Evolutionary conservation across 2,888 invertebrate species (phyloP).

Genomic region (Drosophila histrio): DNA sequence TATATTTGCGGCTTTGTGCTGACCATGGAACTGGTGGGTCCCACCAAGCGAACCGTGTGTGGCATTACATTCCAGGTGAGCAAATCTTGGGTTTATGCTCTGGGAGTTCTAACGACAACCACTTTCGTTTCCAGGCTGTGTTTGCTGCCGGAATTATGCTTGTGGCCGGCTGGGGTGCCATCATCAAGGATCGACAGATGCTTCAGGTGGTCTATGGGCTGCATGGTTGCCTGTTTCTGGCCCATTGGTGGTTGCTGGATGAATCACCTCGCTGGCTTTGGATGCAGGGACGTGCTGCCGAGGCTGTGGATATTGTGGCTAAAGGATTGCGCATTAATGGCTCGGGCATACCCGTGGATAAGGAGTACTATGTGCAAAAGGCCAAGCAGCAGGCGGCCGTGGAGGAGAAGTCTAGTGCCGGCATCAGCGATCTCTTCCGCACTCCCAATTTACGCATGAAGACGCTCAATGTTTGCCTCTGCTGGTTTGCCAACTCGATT

Average conservation of each 20-base stretch:
- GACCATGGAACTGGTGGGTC: conserved; percentile 93
- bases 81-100: neutral
- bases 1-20: conserved; percentile 85
- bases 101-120: neutral
- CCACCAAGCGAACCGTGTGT: conserved; percentile 91
- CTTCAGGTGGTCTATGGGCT: conserved; percentile 92
- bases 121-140: conserved; percentile 85
- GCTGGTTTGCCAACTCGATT: conserved; percentile 95
- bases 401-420: conserved; percentile 85
- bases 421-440: conserved; percentile 90
- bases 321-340: conserved; percentile 91
- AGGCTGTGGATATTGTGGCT: conserved; percentile 90
- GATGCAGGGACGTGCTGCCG: conserved; percentile 90
- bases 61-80: conserved; percentile 87
- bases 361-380: conserved; percentile 88
- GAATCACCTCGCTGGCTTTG: conserved; percentile 95
- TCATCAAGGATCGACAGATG: conserved; percentile 89
- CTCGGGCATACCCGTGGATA: conserved; percentile 87
- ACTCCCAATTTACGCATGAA: conserved; percentile 91
- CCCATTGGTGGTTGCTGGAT: conserved; percentile 95
- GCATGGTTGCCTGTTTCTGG: conserved; percentile 89
- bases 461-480: conserved; percentile 91
- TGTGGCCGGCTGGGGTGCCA: conserved; percentile 92
- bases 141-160: conserved; percentile 93
- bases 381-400: conserved; percentile 83